These are phyloP conservation scores for Caiman crocodilus DNA, from an alignment of 2,797 vertebrate genomes.

Conservation along the genomic window DNA sequence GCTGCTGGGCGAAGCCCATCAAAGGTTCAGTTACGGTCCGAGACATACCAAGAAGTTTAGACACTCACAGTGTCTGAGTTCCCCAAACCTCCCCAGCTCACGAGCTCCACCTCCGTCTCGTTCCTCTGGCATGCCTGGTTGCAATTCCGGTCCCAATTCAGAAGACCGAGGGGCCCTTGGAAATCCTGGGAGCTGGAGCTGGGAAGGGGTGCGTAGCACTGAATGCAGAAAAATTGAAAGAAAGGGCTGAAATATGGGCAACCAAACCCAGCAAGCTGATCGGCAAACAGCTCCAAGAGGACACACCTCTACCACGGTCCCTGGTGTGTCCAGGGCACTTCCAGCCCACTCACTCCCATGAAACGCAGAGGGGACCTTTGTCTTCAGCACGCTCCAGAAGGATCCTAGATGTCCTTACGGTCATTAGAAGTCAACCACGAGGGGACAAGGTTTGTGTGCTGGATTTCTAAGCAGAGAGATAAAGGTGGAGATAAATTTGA, in stretches of 20 bases:
- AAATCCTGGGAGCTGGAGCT: neutral
- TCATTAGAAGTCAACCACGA: neutral
- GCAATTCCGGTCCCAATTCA: neutral
- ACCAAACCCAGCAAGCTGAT: neutral
- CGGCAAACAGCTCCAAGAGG: neutral
- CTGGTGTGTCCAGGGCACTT: no score
- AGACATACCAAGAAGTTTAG: neutral
- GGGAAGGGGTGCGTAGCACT: neutral
- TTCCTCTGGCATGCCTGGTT: neutral
- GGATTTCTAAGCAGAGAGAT: neutral
- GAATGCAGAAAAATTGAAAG: neutral
- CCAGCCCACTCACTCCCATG: no score
- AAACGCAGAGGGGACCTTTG: no score
- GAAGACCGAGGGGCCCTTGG: neutral
- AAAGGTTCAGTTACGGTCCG: neutral
- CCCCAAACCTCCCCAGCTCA: neutral
- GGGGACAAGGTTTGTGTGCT: neutral
- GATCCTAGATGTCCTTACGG: no score
- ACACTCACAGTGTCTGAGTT: neutral
- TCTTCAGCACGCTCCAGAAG: no score
- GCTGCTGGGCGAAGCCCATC: neutral
- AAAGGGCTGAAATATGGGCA: neutral
- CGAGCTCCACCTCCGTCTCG: neutral
- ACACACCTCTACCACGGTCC: no score
- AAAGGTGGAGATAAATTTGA: neutral